Conservation (phyloP, 2,888 invertebrate genomes). For the Drosophila mimetica region DNA sequence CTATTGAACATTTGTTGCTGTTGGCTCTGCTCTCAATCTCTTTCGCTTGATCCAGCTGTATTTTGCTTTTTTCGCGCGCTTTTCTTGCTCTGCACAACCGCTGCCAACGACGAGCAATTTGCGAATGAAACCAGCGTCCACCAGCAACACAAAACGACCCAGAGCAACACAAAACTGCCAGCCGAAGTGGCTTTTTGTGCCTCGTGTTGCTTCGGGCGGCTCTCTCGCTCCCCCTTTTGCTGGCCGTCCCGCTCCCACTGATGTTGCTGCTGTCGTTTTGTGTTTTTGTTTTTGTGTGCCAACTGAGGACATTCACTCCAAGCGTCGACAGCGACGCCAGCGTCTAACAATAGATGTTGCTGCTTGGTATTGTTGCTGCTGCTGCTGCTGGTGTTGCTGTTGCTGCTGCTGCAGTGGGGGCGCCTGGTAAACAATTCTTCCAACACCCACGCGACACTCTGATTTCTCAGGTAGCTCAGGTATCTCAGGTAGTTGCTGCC, state of each 20-base stretch:
- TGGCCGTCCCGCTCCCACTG: conserved; percentile 2
- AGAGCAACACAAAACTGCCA: conserved; percentile 24
- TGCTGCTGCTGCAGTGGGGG: conserved; percentile 45
- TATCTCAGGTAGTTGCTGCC: conserved; percentile 72
- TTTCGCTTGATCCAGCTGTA: conserved; percentile 30
- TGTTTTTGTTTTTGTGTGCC: conserved; percentile 80
- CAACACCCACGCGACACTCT: conserved; percentile 67
- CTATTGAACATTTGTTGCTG: conserved; percentile 48
- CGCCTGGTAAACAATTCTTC: conserved; percentile 75
- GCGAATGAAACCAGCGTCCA: conserved; percentile 82
- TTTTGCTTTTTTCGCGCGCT: conserved; percentile 39
- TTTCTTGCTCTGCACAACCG: conserved; percentile 74
- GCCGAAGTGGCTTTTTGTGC: conserved; percentile 29
- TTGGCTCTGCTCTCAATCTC: conserved; percentile 40
- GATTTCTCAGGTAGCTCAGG: conserved; percentile 64
- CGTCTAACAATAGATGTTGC: conserved; percentile 75
- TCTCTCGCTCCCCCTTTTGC: conserved; percentile 15
- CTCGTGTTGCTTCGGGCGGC: conserved; percentile 21
- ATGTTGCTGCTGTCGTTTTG: conserved; percentile 18
- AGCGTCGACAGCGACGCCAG: conserved; percentile 47
- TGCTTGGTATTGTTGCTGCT: conserved; percentile 45
- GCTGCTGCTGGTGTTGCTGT: conserved; percentile 37
- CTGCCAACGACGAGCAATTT: conserved; percentile 84
- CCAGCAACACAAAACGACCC: conserved; percentile 40
- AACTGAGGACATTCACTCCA: conserved; percentile 84